A percentile compares a stretch with the other conserved stretches of the same genome.
These are phyloP conservation scores for Eurytoma adleriae DNA, from an alignment of 2,888 invertebrate genomes.

Conservation along the genomic window DNA sequence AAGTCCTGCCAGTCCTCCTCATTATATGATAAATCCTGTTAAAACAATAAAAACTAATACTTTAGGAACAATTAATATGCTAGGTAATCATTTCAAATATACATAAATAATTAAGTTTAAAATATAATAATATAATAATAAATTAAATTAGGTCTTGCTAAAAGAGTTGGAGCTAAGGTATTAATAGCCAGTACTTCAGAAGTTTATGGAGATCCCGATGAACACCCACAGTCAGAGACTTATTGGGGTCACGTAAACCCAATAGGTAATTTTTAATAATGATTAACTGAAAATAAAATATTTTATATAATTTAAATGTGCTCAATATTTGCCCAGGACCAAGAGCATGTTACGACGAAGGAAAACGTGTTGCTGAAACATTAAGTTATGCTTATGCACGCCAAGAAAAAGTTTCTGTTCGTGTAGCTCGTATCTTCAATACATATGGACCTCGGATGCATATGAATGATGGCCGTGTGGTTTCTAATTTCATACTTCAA, in stretches of 20 bases:
- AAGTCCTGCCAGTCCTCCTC: constrained; percentile 98
- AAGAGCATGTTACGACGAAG: constrained; percentile 99
- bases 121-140: no score
- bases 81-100: constrained; percentile 79
- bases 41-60: constrained; percentile 99
- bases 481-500: constrained; percentile 98
- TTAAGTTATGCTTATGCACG: constrained; percentile 97
- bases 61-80: constrained; percentile 94
- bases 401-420: constrained; percentile 95
- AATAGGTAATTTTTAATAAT: constrained; percentile 81
- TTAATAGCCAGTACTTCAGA: constrained; percentile 99
- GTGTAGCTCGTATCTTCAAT: constrained; percentile 99
- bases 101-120: constrained; percentile 7
- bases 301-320: not conserved
- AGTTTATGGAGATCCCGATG: constrained; percentile 98
- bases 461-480: constrained; percentile 98
- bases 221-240: constrained; percentile 97
- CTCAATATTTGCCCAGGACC: constrained; percentile 81
- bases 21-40: constrained; percentile 99
- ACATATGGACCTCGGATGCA: constrained; percentile 99
- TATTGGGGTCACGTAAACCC: constrained; percentile 99
- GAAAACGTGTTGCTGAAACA: constrained; percentile 98
- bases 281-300: no score
- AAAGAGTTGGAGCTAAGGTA: constrained; percentile 93
- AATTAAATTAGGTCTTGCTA: constrained; percentile 85